Percentiles rank a stretch among this genome's conserved stretches.
Evolutionary conservation across 2,797 vertebrate genomes (phyloP).

Genomic region (Pseudomugil tenellus): DNA sequence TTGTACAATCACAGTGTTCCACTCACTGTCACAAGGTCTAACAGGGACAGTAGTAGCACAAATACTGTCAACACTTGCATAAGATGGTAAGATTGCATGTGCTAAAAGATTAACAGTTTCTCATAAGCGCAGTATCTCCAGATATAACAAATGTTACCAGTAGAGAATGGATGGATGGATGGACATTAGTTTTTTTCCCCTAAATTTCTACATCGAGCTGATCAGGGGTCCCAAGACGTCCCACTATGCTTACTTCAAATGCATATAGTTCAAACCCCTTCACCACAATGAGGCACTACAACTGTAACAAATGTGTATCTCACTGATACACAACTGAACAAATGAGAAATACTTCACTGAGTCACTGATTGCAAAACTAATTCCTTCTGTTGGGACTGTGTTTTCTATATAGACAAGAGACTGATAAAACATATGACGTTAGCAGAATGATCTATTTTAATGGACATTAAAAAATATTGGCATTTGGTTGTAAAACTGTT

Average conservation of each 20-base stretch:
- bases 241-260: too few relatives aligned
- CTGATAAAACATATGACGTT: neutral
- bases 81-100: slow-evolving; percentile 57
- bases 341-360: too few relatives aligned
- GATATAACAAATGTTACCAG: slow-evolving; percentile 4
- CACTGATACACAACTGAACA: too few relatives aligned
- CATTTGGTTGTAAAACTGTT: neutral
- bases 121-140: neutral
- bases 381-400: neutral
- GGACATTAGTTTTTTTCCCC: neutral
- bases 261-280: neutral
- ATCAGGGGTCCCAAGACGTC: neutral
- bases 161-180: too few relatives aligned
- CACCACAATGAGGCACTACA: neutral
- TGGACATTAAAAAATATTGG: neutral
- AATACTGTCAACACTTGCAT: slow-evolving; percentile 41
- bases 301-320: neutral
- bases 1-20: slow-evolving; percentile 37
- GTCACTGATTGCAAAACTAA: too few relatives aligned
- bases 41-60: slow-evolving; percentile 27
- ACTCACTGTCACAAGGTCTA: slow-evolving; percentile 30
- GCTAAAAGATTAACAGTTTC: slow-evolving; percentile 30
- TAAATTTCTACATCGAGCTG: neutral
- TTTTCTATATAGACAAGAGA: neutral
- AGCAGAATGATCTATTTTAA: too few relatives aligned